Evolutionary conservation across 2,797 vertebrate species (phyloP), one percentile per base, ranked within the genome.

Genomic region (Eulemur coronatus): DNA sequence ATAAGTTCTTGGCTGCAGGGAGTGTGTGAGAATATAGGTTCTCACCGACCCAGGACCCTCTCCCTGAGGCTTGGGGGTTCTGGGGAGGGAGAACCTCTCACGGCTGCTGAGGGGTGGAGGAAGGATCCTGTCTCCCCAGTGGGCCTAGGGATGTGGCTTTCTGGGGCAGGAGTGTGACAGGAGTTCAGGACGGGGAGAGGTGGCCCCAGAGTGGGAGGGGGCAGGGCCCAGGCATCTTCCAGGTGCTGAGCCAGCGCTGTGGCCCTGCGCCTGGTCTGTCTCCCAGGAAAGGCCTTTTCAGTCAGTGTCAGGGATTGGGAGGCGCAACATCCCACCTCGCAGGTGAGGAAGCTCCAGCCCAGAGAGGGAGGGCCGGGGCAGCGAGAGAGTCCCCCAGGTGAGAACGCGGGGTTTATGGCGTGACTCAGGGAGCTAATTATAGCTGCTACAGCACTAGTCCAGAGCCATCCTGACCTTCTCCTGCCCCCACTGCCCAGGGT

Each of bases 381-480:
- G 20, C 0, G 8, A 91, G 69, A 86, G 81, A 97, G 89, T 80
- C 89, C 46, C 38, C 52, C 80, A 90, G 96, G 86, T 79, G 95
- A 97, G 97, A 84, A 96, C 0, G 4, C 69, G 2, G 61, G 28
- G 57, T 61, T 38, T 78, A 57, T 0, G 0, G 20, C 22, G 59
- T 97, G 97, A 98, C 94, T 98, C 96, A 97, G 86, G 43, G 61
- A 96, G 86, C 86, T 97, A 95, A 97, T 97, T 86, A 96, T 26
- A 95, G 89, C 72, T 90, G 89, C 84, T 8, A 6, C 1, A 69
- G 35, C 35, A 84, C 10, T 11, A 11, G 26, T 43, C 18, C 28
- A 4, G 41, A 79, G 84, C 7, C 82, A 26, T 72, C 28, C 70
- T 69, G 88, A 81, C 67, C 82, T n/a, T 91, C 65, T 87, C 79